Base-by-base conservation (phyloP, 2,113 vertebrate species). In the Scortum barcoo region DNA sequence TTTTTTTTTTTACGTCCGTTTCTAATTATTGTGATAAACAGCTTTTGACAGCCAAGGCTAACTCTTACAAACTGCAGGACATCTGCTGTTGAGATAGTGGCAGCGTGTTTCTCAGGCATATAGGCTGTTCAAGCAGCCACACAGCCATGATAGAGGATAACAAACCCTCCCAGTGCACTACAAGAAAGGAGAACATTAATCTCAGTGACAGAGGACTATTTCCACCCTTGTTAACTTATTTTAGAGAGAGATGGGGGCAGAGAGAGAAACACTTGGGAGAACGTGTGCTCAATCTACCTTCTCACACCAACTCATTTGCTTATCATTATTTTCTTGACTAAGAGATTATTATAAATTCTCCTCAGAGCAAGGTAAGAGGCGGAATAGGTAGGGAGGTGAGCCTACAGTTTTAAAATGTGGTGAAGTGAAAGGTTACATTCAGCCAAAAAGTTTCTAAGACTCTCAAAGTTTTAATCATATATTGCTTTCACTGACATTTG, bases 161-260 rank as follows among this genome's bases (percentile, higher is more conserved):
- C 89, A 90, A 88, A 91, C 87, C 66, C 85, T 84, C 73, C 76
- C 71, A 16, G 81, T 72, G 80, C 76, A 75, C 75, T 28, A 61
- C 33, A 73, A 76, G 58, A 85, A 88, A 77, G 63, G 76, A 48
- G 70, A 84, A 67, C 91, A 93, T 94, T 86, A 81, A 88, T 94
- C 92, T 90, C 57, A 4, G 54, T 70, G 69, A 87, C 81, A 40
- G 78, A 88, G 44, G 72, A 83, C 80, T 68, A 80, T 87, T 91
- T 87, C 77, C 66, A 72, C 80, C 66, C 84, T 76, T 82, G 85
- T 89, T 91, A 86, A 88, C 88, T 86, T 86, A 86, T 87, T 92
- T 88, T 79, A 88, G 70, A 61, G 72, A 67, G 72, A 46, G 62
- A 88, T 42, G 60, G 33, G 77, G 80, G 79, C 76, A 81, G 56